A percentile compares a stretch with the other conserved stretches of the same genome.
phyloP scores from a whole-genome alignment of 2,113 vertebrate species.

The Nycticorax nycticorax region DNA sequence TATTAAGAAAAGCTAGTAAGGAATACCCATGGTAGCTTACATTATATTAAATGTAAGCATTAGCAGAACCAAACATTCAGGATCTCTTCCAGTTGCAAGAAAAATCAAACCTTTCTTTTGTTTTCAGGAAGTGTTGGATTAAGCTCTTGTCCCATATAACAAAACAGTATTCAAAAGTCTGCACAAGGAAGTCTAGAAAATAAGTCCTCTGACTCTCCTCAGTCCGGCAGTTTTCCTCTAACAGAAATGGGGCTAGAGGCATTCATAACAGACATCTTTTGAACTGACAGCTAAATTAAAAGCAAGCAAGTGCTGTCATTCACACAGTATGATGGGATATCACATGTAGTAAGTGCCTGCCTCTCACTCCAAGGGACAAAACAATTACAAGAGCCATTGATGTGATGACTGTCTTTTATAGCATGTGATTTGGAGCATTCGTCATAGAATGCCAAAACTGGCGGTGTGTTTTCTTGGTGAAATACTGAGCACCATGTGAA shows the following conservation, averaged over 20 bases:
- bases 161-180: not conserved
- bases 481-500: constrained; percentile 58
- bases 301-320: constrained; percentile 55
- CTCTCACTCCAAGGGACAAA: constrained; percentile 67
- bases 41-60: not conserved
- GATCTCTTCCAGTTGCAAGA: not conserved
- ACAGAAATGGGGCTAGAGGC: constrained; percentile 22
- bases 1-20: not conserved
- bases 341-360: constrained; percentile 63
- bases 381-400: constrained; percentile 60
- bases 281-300: constrained; percentile 63
- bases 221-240: constrained; percentile 13
- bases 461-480: constrained; percentile 47
- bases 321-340: constrained; percentile 55
- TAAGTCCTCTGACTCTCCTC: not conserved
- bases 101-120: not conserved
- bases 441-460: constrained; percentile 62
- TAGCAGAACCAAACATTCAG: not conserved
- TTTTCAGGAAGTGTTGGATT: not conserved
- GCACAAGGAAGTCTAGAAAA: not conserved
- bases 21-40: not conserved
- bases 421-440: constrained; percentile 62
- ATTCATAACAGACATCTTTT: constrained; percentile 47
- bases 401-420: constrained; percentile 60
- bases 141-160: not conserved